Evolutionary conservation across 1,140 invertebrate species (phyloP).

Genomic region (Bombus terrestris): DNA sequence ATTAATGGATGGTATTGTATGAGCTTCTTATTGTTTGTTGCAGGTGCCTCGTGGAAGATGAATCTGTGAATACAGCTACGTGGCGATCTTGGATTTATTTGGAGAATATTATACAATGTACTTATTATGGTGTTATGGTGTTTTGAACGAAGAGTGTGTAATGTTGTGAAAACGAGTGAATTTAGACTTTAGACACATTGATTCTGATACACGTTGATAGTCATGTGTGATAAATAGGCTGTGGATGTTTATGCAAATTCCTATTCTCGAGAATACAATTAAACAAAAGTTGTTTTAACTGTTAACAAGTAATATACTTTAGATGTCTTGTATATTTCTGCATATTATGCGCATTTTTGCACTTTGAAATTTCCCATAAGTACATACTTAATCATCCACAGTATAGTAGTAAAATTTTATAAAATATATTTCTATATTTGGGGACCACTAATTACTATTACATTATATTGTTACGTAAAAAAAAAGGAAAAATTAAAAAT

Average conservation of each 20-base stretch:
- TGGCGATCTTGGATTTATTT: not conserved
- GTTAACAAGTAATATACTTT: too few species aligned
- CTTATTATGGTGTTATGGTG: not conserved
- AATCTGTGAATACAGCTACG: not conserved
- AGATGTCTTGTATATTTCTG: too few species aligned
- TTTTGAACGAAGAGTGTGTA: not conserved
- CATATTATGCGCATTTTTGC: too few species aligned
- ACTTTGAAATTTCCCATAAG: too few species aligned
- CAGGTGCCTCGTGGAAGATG: not conserved
- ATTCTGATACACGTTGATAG: not conserved
- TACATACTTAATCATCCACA: not conserved
- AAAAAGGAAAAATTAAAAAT: not conserved
- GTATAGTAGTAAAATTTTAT: not conserved
- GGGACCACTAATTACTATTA: not conserved
- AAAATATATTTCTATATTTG: not conserved
- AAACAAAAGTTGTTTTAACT: too few species aligned
- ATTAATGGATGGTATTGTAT: not conserved
- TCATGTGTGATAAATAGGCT: not conserved
- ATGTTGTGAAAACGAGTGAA: not conserved
- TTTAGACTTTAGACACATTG: not conserved
- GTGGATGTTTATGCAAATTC: too few species aligned
- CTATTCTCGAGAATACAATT: too few species aligned
- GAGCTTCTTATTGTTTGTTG: conserved; percentile 6
- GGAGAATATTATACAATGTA: not conserved
- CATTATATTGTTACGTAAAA: not conserved